Evolutionary conservation across 2,888 invertebrate species (phyloP).

Genomic region (Acleris emargana): DNA sequence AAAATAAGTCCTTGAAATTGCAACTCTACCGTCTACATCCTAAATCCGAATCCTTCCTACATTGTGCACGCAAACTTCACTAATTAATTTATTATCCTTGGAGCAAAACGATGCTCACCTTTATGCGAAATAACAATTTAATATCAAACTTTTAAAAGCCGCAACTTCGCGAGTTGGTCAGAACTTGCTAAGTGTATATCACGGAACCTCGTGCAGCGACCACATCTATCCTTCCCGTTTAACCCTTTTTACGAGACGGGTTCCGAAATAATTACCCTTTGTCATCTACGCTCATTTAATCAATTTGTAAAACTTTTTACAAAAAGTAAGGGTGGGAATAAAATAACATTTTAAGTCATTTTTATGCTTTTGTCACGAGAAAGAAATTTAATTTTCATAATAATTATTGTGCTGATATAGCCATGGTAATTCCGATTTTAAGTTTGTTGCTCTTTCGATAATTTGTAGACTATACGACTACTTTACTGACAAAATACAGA

Average conservation of each 20-base stretch:
- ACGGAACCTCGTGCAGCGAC: slow-evolving; percentile 5
- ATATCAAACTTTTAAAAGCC: slow-evolving; percentile 37
- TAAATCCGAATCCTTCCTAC: slow-evolving; percentile 12
- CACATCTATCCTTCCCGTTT: slow-evolving; percentile 4
- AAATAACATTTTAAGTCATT: slow-evolving; percentile 10
- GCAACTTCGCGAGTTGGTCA: slow-evolving; percentile 28
- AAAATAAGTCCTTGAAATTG: neutral
- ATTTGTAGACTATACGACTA: no score
- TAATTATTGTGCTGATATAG: slow-evolving; percentile 3
- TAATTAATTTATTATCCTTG: slow-evolving; percentile 26
- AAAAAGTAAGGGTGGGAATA: neutral
- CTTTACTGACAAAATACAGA: no score
- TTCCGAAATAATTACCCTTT: slow-evolving; percentile 16
- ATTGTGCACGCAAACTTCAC: slow-evolving; percentile 13
- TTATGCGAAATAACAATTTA: slow-evolving; percentile 35
- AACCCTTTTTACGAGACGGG: slow-evolving; percentile 6
- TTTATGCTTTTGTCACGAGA: slow-evolving; percentile 8
- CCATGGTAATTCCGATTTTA: neutral
- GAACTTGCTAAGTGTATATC: slow-evolving; percentile 28
- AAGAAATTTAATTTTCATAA: slow-evolving; percentile 9
- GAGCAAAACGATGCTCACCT: slow-evolving; percentile 22
- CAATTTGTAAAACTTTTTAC: neutral
- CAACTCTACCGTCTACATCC: neutral
- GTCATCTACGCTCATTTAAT: slow-evolving; percentile 8
- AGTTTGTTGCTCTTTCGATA: no score